Evolutionary conservation across 2,888 invertebrate genomes (phyloP).

Genomic region (Pantelozetes paolii): DNA sequence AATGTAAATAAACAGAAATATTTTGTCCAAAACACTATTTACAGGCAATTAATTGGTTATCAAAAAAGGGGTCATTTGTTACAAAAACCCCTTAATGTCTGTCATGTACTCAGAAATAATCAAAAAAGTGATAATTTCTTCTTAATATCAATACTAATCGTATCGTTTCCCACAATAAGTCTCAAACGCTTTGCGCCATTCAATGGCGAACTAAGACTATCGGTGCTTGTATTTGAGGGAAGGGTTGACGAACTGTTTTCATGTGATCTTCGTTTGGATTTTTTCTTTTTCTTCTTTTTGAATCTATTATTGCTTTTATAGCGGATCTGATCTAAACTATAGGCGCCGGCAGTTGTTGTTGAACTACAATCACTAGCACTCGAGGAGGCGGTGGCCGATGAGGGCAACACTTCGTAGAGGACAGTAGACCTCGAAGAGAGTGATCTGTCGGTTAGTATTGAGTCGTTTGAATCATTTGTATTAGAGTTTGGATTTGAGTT

Average conservation of each 20-base stretch:
- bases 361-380: slow-evolving; percentile 36
- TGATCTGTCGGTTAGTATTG: background rate
- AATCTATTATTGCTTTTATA: background rate
- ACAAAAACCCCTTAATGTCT: no score
- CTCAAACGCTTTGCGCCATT: slow-evolving; percentile 69
- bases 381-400: slow-evolving; percentile 5
- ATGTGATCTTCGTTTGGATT: background rate
- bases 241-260: background rate
- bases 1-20: no score
- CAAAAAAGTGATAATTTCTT: slow-evolving; percentile 11
- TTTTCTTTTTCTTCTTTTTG: slow-evolving; percentile 35
- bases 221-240: background rate
- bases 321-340: background rate
- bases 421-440: slow-evolving; percentile 52
- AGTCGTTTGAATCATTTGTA: background rate
- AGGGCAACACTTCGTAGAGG: slow-evolving; percentile 50
- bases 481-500: no score
- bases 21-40: no score
- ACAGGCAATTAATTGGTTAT: no score
- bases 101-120: no score
- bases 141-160: slow-evolving; percentile 73
- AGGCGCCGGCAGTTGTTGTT: background rate
- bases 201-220: background rate
- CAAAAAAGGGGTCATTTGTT: no score
- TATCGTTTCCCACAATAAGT: slow-evolving; percentile 81